Evolutionary conservation across 1,140 invertebrate species (phyloP), one percentile per base, ranked within the genome.

Genomic region (Drosophila nannoptera): DNA sequence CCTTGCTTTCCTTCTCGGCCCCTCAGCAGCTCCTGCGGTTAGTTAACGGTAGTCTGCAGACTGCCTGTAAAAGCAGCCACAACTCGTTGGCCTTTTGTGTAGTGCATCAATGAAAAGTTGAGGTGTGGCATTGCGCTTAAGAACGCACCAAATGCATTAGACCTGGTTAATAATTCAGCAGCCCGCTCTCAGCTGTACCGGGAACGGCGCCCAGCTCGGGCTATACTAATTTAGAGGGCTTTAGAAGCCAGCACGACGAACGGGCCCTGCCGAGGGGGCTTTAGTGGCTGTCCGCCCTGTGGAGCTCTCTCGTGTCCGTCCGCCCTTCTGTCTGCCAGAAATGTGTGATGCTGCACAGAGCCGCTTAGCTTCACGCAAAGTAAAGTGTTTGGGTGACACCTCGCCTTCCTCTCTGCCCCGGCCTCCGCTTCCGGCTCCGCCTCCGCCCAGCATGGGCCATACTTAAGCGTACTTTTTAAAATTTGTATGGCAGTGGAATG

Each of bases 141-240:
- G 65, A 77, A 82, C 78, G 80, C 78, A 83, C 78, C 59, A 83
- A 83, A 78, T 83, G 78, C 78, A 83, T 83, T 83, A 83, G 80
- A 55, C 22, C 45, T 73, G 32, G 46, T 83, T 70, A 84, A 83
- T 83, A 83, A 83, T 83, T 76, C 73, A 83, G 46, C 35, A 64
- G 61, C 35, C 31, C 60, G 50, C 56, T 67, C 52, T 56, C 73
- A 63, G 62, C 66, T 61, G 64, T 56, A 65, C 22, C 53, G 56
- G 54, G n/a, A 14, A 5, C 7, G 67, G 4, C 7, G 3, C 32
- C 48, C 12, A 73, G 43, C 68, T 29, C 36, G 54, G 60, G 65
- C 40, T 46, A 46, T 14, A 71, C 59, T 82, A 81, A 81, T 82
- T 77, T 77, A 52, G 53, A 45, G 11, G 5, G 54, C 40, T 56